Evolutionary conservation across 2,113 vertebrate genomes (phyloP).

Genomic region (Gila orcuttii): DNA sequence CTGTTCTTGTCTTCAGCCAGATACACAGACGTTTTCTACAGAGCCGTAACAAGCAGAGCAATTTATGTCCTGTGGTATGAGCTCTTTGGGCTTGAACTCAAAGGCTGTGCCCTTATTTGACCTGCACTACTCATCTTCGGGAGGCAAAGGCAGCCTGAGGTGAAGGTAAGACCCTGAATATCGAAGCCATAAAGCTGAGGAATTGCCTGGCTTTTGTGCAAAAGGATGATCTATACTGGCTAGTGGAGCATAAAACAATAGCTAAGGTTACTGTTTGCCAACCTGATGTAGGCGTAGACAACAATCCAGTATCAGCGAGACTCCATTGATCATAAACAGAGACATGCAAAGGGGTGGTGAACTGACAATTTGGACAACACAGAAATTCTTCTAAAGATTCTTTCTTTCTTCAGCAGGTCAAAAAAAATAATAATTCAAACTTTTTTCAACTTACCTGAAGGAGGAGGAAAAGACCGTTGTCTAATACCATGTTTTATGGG

Average conservation of each 20-base stretch:
- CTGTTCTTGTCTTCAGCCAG: constrained; percentile 2
- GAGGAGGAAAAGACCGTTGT: constrained; percentile 43
- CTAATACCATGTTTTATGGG: constrained; percentile 54
- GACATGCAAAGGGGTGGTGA: constrained; percentile 52
- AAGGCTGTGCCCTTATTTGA: constrained; percentile 41
- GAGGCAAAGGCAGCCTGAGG: constrained; percentile 65
- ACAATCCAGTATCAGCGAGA: constrained; percentile 61
- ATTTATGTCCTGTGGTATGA: constrained; percentile 38
- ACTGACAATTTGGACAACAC: constrained; percentile 58
- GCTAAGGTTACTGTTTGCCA: constrained; percentile 56
- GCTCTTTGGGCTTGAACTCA: constrained; percentile 22
- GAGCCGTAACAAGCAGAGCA: constrained; percentile 28
- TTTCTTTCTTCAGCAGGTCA: constrained; percentile 28
- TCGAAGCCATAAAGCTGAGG: constrained; percentile 65
- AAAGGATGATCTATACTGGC: constrained; percentile 65
- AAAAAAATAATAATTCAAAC: not conserved
- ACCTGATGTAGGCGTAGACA: constrained; percentile 60
- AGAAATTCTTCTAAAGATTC: constrained; percentile 55
- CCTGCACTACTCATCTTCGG: constrained; percentile 44
- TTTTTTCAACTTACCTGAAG: constrained; percentile 56
- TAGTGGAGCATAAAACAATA: constrained; percentile 69
- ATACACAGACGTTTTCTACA: not conserved
- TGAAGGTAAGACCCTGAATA: constrained; percentile 52
- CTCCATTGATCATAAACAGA: constrained; percentile 70
- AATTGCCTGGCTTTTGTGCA: constrained; percentile 59